Evolutionary conservation across 1,140 invertebrate genomes (phyloP), one percentile per base, ranked within the genome.

Genomic region (Pinna nobilis): DNA sequence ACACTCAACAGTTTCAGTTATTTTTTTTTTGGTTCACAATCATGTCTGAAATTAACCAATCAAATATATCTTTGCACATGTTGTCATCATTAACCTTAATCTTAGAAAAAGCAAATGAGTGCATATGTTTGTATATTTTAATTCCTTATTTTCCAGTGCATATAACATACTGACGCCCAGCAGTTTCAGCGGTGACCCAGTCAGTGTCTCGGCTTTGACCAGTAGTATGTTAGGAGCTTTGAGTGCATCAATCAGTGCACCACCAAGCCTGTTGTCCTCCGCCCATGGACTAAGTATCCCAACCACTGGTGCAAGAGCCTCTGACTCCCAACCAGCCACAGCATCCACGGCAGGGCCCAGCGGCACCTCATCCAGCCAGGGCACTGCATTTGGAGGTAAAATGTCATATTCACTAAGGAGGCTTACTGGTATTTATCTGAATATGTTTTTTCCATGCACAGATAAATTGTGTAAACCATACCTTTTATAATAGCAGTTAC

Each of bases 321-420:
- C 55, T 6, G 5, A 11, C 7, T 11, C 32, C 18, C 30, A 32
- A n/a, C 37, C 55, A n/a, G 55, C 15, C 1, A n/a, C 30, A 59
- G 55, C 30, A 35, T 20, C 32, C 20, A 33, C 33, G 33, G 20
- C 32, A 6, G 55, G 55, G n/a, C n/a, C n/a, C n/a, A n/a, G n/a
- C n/a, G n/a, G n/a, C n/a, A n/a, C n/a, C n/a, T n/a, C n/a, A n/a
- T n/a, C n/a, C n/a, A n/a, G n/a, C n/a, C n/a, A n/a, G n/a, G n/a
- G n/a, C n/a, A n/a, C n/a, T n/a, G n/a, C n/a, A 59, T 59, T 59
- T 33, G 55, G 55, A 59, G 55, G 55, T 59, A 59, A 59, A 35
- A 15, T n/a, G 30, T 20, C 33, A 53, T 1, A 7, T 23, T 50
- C 7, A 50, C n/a, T 3, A 1, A 50, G 13, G 20, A 25, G 49